Conservation (phyloP, 2,113 vertebrate genomes). For the Onychostoma macrolepis region DNA sequence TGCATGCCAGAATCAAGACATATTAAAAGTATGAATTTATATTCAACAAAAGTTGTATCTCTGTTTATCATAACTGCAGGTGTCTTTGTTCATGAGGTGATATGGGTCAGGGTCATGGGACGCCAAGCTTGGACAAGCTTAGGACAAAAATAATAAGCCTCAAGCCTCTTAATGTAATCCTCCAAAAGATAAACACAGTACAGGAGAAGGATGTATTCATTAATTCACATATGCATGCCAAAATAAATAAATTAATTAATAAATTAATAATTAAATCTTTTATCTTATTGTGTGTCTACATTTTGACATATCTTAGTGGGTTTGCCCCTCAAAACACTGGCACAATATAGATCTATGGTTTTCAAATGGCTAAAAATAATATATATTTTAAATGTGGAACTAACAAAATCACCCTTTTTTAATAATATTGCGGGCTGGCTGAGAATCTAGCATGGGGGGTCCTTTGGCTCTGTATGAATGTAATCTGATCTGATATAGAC, state of each 20-base stretch:
- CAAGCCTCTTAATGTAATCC: constrained; percentile 55
- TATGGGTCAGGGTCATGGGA: constrained; percentile 67
- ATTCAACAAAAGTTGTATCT: background rate
- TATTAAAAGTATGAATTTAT: background rate
- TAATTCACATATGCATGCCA: background rate
- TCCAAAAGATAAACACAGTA: constrained; percentile 18
- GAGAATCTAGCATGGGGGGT: background rate
- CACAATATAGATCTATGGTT: background rate
- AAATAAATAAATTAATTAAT: background rate
- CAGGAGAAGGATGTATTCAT: background rate
- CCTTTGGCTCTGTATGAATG: background rate
- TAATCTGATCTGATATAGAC: background rate
- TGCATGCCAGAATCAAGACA: background rate
- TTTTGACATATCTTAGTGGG: background rate
- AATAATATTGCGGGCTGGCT: background rate
- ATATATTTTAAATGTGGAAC: background rate
- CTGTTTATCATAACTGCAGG: background rate
- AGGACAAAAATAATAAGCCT: constrained; percentile 65
- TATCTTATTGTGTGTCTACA: background rate
- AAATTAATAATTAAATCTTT: too few species aligned
- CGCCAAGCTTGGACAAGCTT: constrained; percentile 62
- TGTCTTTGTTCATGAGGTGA: constrained; percentile 43
- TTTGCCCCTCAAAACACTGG: background rate
- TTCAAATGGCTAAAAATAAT: background rate
- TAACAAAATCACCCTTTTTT: background rate